Conservation (phyloP, 2,113 vertebrate species). For the Neolamprologus falcicula region DNA sequence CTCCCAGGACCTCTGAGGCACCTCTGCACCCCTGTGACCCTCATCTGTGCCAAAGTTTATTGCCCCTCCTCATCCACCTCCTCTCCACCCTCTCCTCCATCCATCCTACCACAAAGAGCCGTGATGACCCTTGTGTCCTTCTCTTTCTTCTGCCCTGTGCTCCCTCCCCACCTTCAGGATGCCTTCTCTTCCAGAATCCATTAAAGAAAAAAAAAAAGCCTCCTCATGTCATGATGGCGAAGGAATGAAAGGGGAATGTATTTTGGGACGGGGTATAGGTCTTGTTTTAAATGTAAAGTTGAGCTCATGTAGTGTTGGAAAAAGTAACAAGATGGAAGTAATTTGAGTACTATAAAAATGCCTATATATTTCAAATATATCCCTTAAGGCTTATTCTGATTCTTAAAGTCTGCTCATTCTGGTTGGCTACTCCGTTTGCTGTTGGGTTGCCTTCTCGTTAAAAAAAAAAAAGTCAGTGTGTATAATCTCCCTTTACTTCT, state of each 20-base stretch:
- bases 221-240: constrained; percentile 14
- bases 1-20: constrained; percentile 59
- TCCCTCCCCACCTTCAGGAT: constrained; percentile 63
- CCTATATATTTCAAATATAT: not conserved
- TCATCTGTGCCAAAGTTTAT: constrained; percentile 53
- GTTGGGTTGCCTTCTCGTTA: not conserved
- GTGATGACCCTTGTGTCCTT: constrained; percentile 68
- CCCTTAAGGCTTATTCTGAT: not conserved
- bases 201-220: constrained; percentile 44
- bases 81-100: constrained; percentile 44
- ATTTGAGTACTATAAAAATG: not conserved
- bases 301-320: not conserved
- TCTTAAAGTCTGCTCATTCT: not conserved
- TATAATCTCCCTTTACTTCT: not conserved
- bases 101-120: constrained; percentile 62
- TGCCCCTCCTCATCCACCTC: constrained; percentile 25
- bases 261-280: not conserved
- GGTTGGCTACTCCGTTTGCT: not conserved
- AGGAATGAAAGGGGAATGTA: not conserved
- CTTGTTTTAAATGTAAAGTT: not conserved
- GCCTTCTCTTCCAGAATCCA: constrained; percentile 60
- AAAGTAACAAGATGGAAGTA: not conserved
- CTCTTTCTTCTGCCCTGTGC: constrained; percentile 35
- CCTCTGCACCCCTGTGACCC: constrained; percentile 62
- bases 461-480: not conserved